Base-by-base conservation (phyloP, 2,797 vertebrate genomes). In the Megalops cyprinoides region DNA sequence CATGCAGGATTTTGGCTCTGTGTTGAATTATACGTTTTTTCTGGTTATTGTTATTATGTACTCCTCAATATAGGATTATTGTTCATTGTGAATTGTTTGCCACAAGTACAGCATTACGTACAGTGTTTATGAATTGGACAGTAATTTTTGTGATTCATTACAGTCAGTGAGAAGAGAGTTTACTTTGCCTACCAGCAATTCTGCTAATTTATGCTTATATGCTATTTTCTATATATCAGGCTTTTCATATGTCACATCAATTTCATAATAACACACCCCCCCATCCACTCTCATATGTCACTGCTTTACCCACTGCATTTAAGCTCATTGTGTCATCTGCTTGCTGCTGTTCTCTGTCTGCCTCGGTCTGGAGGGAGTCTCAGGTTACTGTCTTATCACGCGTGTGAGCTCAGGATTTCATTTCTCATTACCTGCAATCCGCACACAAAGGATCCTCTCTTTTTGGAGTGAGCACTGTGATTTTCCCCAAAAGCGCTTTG, bases 371-470 rank as follows among this genome's bases (percentile, higher is more conserved):
- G 44, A 49, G 74, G 46, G 31, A 58, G 14, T 56, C 44, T 62
- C 56, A 9, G 56, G 76, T 46, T 25, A 4, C 20, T 20, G 18
- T 39, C 51, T 58, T 28, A 62, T 58, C 74, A 46, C 53, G 15
- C 44, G 34, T 58, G 39, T 23, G 46, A 80, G 55, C 53, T 80
- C 73, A 81, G 44, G 71, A 65, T 76, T 62, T 60, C 28, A 39
- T 76, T 76, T 77, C 49, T 56, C 28, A 55, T 39, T 56, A 56
- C 75, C 51, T 42, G 49, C 49, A 5, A 39, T 25, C 34, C 49
- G 23, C 28, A 20, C 23, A 39, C 49, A 23, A 55, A 39, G 51
- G 25, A n/a, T 58, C 53, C 75, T 56, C 49, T 39, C 34, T 56
- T 39, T 56, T 34, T 7, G 51, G 49, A 12, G 34, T 28, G 49